phyloP scores from a whole-genome alignment of 2,888 invertebrate genomes.

The Torymus auratus region DNA sequence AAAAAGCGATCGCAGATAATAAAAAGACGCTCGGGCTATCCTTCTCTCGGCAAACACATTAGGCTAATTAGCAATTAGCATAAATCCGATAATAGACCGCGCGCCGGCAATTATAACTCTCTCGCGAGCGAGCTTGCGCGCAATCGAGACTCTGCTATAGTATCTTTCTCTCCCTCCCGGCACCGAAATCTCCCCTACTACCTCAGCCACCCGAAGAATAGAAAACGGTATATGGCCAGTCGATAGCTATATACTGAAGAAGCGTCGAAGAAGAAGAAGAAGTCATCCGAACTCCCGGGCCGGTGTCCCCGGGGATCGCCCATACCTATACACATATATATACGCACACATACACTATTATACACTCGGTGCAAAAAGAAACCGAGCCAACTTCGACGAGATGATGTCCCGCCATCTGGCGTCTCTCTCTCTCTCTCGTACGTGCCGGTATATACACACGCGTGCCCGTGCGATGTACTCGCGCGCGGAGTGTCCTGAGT shows the following conservation, averaged over 20 bases:
- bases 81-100: too few relatives aligned
- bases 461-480: slow-evolving; percentile 12
- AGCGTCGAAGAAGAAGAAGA: slow-evolving; percentile 2
- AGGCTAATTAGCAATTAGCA: too few relatives aligned
- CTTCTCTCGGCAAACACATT: too few relatives aligned
- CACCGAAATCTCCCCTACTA: too few relatives aligned
- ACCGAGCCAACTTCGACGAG: slow-evolving; percentile 20
- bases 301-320: background rate
- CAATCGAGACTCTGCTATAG: too few relatives aligned
- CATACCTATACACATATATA: too few relatives aligned
- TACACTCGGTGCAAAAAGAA: too few relatives aligned
- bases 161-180: too few relatives aligned
- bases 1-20: too few relatives aligned
- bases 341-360: too few relatives aligned
- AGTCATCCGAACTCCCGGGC: slow-evolving; percentile 13
- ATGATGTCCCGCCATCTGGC: slow-evolving; percentile 31
- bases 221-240: background rate
- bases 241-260: slow-evolving; percentile 4
- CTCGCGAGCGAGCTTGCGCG: background rate
- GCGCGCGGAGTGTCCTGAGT: slow-evolving; percentile 66
- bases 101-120: slow-evolving; percentile 10
- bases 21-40: too few relatives aligned
- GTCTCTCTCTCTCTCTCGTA: slow-evolving; percentile 11
- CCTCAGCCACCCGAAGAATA: background rate
- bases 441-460: slow-evolving; percentile 29